phyloP scores from a whole-genome alignment of 2,113 vertebrate species.

The Tor tambroides region DNA sequence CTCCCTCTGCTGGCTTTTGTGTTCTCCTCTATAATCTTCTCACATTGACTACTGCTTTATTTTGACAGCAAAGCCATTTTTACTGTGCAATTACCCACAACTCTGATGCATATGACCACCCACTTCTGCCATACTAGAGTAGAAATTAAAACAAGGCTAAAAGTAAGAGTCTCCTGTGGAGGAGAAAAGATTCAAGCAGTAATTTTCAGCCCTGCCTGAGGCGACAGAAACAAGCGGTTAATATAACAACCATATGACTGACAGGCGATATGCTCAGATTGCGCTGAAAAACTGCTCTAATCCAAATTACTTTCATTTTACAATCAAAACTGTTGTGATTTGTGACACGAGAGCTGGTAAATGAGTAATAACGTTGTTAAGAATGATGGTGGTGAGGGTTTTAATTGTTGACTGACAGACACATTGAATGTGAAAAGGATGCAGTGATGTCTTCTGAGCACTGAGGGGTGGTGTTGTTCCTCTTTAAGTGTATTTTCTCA shows the following conservation, averaged over 20 bases:
- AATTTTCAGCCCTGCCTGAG: background rate
- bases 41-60: slow-evolving; percentile 9
- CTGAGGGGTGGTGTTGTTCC: slow-evolving; percentile 63
- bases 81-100: background rate
- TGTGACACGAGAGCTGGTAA: background rate
- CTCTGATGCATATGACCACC: background rate
- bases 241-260: background rate
- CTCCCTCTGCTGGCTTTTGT: background rate
- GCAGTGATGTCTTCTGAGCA: slow-evolving; percentile 52
- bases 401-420: background rate
- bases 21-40: slow-evolving; percentile 1
- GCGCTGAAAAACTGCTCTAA: background rate
- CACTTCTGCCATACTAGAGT: background rate
- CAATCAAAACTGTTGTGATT: background rate
- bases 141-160: slow-evolving; percentile 16
- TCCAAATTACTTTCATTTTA: background rate
- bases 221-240: background rate
- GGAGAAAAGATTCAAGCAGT: background rate
- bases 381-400: background rate
- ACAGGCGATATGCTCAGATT: background rate
- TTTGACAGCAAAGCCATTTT: slow-evolving; percentile 15
- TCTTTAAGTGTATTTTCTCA: background rate
- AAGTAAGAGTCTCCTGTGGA: slow-evolving; percentile 15
- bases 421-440: background rate
- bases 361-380: background rate